Base-by-base conservation (phyloP, 2,888 invertebrate species). In the Cantharis flavilabris region DNA sequence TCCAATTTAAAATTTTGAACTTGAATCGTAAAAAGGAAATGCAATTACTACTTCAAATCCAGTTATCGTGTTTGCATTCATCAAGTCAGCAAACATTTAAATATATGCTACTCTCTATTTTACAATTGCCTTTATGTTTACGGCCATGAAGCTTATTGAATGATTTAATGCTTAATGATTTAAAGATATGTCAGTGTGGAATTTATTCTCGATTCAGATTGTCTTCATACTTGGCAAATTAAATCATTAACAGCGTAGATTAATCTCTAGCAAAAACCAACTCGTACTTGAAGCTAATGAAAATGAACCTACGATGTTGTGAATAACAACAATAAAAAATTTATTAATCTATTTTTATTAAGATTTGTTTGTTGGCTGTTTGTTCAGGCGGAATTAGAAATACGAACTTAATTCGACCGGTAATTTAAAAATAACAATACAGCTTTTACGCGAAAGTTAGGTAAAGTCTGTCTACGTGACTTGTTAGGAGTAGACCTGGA, bases 111-210 rank as follows among this genome's bases (percentile, higher is more conserved):
- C 49, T 49, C 11, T 71, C 64, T 71, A 71, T 63, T 71, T 64
- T 28, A 10, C 30, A 64, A 71, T 62, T 64, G 62, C 62, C 11
- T 71, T 71, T 71, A 71, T 71, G 62, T 71, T 26, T 62, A 62
- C 62, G 71, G 23, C 63, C 71, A 71, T 71, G 62, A 71, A 71
- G 28, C 28, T 71, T 71, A 71, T 71, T 63, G 63, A 71, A 71
- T 64, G 71, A 71, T 64, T 71, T 64, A 71, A 71, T 63, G 71
- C 28, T 49, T 49, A 13, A 49, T 7, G 49, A 49, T 49, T 49
- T n/a, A 7, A 49, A 49, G n/a, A n/a, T 49, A 49, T 49, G 49
- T 49, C 49, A n/a, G 49, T 49, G 9, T n/a, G 49, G 49, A 49
- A 49, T 49, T 4, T 49, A 49, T 49, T 49, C 49, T 49, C 49